Evolutionary conservation across 2,797 vertebrate genomes (phyloP), one percentile per base, ranked within the genome.

Genomic region (Brachyalestes nurse): DNA sequence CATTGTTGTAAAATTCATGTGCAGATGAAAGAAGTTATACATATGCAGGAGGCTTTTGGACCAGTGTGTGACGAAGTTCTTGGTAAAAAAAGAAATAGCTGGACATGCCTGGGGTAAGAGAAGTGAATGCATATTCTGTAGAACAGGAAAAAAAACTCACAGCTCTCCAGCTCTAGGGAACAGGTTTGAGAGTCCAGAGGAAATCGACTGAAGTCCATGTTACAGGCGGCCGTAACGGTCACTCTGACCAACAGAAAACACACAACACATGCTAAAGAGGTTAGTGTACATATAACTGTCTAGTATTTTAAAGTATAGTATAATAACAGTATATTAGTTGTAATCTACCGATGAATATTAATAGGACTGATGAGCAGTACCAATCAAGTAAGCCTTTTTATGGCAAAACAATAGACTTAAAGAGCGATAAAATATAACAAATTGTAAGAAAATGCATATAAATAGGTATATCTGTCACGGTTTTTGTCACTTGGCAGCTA

Each of bases 191-290:
- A 95, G 91, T 99, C 97, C 90, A 99, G 84, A 19, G 97, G 97
- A 78, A 99, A 99, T 45, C 90, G 95, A 75, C 96, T 98, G 93
- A 98, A 99, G 90, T 99, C 97, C 97, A 99, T 99, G 89, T 97
- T 98, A 88, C 97, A 99, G 75, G 97, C 97, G 19, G 97, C 95
- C 12, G 97, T 98, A 66, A 99, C 97, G 0, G 97, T 99, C 85
- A 99, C 95, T 92, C 97, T 99, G 86, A 25, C 58, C 38, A 12
- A 66, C 1, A 57, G 21, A n/a, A 62, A 65, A 62, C 28, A 55
- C 34, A 79, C 6, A 42, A 70, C 23, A 70, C 0, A 38, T 1
- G 6, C n/a, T 45, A 65, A 10, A 80, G 12, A 51, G 13, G 14
- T 28, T 62, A 49, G 21, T 34, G 34, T 34, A 34, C 34, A 34